Percentiles rank a stretch among this genome's conserved stretches.
These are phyloP conservation scores for Platysteira castanea DNA, from an alignment of 2,113 vertebrate genomes.

Conservation along the genomic window DNA sequence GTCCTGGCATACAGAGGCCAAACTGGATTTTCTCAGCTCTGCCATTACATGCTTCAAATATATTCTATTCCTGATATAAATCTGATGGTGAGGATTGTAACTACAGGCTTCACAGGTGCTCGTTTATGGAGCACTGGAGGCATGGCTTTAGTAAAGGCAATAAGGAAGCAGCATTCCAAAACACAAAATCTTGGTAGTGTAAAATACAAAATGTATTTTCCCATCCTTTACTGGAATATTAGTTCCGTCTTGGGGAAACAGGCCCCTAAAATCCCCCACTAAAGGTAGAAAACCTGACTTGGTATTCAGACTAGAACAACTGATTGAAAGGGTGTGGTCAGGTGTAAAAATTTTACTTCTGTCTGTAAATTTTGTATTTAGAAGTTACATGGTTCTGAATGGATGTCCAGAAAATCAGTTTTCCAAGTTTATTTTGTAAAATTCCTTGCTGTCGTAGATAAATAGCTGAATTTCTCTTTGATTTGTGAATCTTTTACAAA, in stretches of 20 bases:
- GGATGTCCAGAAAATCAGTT: not conserved
- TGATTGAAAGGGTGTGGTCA: not conserved
- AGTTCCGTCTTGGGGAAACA: not conserved
- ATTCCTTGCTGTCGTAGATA: not conserved
- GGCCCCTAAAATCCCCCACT: not conserved
- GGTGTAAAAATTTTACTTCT: not conserved
- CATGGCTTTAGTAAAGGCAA: not conserved
- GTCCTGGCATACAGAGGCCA: not conserved
- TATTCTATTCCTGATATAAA: not conserved
- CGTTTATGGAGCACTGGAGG: not conserved
- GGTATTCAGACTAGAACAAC: not conserved
- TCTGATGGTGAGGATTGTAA: not conserved
- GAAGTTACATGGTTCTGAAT: not conserved
- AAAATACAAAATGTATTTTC: not conserved
- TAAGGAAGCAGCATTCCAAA: conserved; percentile 18
- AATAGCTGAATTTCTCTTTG: not conserved
- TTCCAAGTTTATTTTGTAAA: not conserved
- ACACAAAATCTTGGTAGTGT: not conserved
- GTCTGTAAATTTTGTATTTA: not conserved
- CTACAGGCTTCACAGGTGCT: not conserved
- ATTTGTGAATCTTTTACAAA: not conserved
- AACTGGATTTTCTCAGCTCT: not conserved
- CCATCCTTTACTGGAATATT: not conserved
- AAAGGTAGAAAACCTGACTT: not conserved
- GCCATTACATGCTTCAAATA: not conserved